Percentiles rank a stretch among this genome's conserved stretches.
Evolutionary conservation across 1,140 invertebrate species (phyloP).

Genomic region (Monochamus saltuarius): DNA sequence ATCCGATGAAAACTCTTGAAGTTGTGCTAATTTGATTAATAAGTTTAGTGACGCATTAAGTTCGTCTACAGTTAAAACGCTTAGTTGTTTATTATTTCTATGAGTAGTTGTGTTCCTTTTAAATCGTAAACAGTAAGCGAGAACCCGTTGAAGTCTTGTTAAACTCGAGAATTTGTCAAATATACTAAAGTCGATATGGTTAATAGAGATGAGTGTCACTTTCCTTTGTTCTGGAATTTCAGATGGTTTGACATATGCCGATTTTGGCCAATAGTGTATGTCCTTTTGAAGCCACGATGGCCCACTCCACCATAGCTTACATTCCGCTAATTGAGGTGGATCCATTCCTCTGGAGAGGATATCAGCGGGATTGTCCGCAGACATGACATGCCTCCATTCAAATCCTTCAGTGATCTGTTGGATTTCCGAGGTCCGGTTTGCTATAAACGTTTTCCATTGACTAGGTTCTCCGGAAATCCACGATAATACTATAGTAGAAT

Average conservation of each 20-base stretch:
- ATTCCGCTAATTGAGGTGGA: conserved; percentile 21
- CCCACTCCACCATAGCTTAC: conserved; percentile 21
- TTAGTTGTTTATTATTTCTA: too few relatives aligned
- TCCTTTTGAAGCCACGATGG: conserved; percentile 8
- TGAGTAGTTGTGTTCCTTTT: too few relatives aligned
- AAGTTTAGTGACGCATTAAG: too few relatives aligned
- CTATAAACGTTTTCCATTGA: conserved; percentile 12
- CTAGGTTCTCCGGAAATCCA: conserved; percentile 18
- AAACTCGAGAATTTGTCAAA: too few relatives aligned
- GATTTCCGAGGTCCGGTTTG: conserved; percentile 24
- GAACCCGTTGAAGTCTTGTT: too few relatives aligned
- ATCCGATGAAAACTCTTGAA: too few relatives aligned
- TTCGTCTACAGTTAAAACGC: too few relatives aligned
- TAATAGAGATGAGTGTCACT: too few relatives aligned
- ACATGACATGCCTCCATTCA: conserved; percentile 46
- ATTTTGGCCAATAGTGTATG: background rate
- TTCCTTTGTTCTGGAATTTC: background rate
- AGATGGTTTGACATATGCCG: background rate
- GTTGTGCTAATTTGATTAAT: too few relatives aligned
- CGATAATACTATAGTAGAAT: too few relatives aligned
- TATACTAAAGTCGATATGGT: too few relatives aligned
- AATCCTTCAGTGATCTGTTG: conserved; percentile 32
- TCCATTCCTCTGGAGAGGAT: conserved; percentile 48
- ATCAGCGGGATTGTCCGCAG: conserved; percentile 50
- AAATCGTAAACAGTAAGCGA: too few relatives aligned